Evolutionary conservation across 2,888 invertebrate species (phyloP).

Genomic region (Drosophila subquinaria): DNA sequence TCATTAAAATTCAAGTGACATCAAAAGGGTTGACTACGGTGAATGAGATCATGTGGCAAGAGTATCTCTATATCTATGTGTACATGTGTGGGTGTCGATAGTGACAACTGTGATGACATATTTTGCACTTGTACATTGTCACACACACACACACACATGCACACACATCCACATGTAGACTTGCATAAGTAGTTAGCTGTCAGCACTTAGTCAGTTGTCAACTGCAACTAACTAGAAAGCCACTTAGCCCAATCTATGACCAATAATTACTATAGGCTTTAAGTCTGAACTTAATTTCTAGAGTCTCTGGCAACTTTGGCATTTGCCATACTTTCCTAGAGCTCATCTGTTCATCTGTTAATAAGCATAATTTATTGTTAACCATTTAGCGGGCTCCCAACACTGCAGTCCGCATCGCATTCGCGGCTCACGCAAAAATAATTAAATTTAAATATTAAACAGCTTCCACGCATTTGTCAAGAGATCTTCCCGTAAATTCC

Average conservation of each 20-base stretch:
- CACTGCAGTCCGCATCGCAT: background rate
- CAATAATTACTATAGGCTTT: slow-evolving; percentile 66
- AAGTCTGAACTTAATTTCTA: slow-evolving; percentile 50
- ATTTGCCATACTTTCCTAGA: too few relatives aligned
- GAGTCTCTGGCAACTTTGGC: background rate
- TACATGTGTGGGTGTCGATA: slow-evolving; percentile 69
- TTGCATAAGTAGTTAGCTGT: slow-evolving; percentile 68
- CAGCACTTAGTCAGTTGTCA: slow-evolving; percentile 69
- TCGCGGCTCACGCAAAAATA: slow-evolving; percentile 69
- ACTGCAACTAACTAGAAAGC: slow-evolving; percentile 42
- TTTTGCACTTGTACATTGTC: slow-evolving; percentile 76
- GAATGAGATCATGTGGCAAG: slow-evolving; percentile 29
- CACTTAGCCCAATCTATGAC: slow-evolving; percentile 48
- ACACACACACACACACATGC: slow-evolving; percentile 35
- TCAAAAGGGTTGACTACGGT: slow-evolving; percentile 80
- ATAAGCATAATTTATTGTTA: slow-evolving; percentile 70
- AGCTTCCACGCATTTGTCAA: slow-evolving; percentile 76
- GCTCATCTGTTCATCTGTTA: slow-evolving; percentile 56
- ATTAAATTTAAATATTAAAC: slow-evolving; percentile 83
- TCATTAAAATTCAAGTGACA: slow-evolving; percentile 83
- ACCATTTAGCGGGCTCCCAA: slow-evolving; percentile 43
- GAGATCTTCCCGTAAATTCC: slow-evolving; percentile 28
- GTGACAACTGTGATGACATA: slow-evolving; percentile 83
- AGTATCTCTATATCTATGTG: slow-evolving; percentile 11
- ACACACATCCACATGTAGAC: slow-evolving; percentile 24